Evolutionary conservation across 2,797 vertebrate genomes (phyloP), one percentile per base, ranked within the genome.

Genomic region (Xiphophorus birchmanni): DNA sequence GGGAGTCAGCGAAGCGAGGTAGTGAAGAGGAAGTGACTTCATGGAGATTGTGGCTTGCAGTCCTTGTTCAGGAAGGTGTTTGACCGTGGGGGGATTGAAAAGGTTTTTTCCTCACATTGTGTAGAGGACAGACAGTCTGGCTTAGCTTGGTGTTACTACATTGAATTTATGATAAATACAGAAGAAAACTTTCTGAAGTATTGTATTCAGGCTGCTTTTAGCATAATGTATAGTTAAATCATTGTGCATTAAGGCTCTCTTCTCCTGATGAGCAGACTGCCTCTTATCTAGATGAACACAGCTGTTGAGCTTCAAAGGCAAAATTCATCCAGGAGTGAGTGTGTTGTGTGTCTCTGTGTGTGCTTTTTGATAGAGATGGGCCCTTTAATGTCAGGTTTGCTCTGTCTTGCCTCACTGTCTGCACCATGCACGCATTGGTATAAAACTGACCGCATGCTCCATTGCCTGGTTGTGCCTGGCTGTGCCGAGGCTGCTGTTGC

Each of bases 1-100:
- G 74, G 21, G 74, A 83, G 72, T 56, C 26, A 12, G 74, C 58
- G 50, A 75, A 82, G 83, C 63, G 48, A 78, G 73, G 52, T 54
- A 42, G 56, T 80, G 83, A 89, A 90, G 83, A 94, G 95, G 95
- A 95, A 94, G 94, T 93, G 85, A 93, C 81, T 86, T 94, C 92
- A 92, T 83, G 50, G 86, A 77, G 82, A 82, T 91, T 87, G 85
- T 83, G 84, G 87, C 76, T 80, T 81, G 86, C 29, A 48, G 84
- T 76, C 83, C 60, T 87, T 89, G 89, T 86, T 90, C 93, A 94
- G 94, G 95, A 95, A 94, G 89, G 84, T 56, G 72, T 88, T 90
- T 82, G 47, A 83, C 80, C 13, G 81, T 17, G 81, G 80, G 80
- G 74, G 73, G 84, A 84, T 92, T 90, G 92, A 92, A n/a, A 89